phyloP scores from a whole-genome alignment of 2,797 vertebrate genomes.

The Lacerta bilineata region DNA sequence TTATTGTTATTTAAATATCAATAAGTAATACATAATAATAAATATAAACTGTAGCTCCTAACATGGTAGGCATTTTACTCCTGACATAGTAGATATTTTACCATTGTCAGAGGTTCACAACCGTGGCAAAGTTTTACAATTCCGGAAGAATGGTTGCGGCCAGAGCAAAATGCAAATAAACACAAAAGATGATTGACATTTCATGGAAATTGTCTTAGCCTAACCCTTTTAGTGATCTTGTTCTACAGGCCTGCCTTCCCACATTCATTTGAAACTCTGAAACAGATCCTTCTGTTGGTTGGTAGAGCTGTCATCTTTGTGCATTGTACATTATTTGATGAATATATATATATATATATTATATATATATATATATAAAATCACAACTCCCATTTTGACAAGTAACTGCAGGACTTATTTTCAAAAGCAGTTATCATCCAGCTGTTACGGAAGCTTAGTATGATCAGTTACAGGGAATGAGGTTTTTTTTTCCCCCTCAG shows the following conservation, averaged over 20 bases:
- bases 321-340: background rate
- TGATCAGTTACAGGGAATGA: background rate
- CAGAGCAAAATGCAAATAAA: constrained; percentile 17
- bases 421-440: background rate
- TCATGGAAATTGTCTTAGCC: background rate
- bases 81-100: background rate
- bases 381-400: background rate
- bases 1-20: background rate
- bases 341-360: background rate
- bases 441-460: background rate
- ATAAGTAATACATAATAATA: background rate
- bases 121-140: background rate
- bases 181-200: background rate
- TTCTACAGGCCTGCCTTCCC: background rate
- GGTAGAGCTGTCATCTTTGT: background rate
- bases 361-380: too few species aligned
- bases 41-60: background rate
- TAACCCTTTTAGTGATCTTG: background rate
- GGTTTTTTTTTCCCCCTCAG: background rate
- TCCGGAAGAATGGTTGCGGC: background rate
- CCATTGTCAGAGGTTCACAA: background rate
- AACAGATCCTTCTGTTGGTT: background rate
- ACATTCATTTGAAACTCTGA: background rate
- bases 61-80: background rate
- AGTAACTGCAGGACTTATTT: background rate